These are phyloP conservation scores for Steinernema scapterisci DNA, from an alignment of 2,888 invertebrate species.

Conservation along the genomic window DNA sequence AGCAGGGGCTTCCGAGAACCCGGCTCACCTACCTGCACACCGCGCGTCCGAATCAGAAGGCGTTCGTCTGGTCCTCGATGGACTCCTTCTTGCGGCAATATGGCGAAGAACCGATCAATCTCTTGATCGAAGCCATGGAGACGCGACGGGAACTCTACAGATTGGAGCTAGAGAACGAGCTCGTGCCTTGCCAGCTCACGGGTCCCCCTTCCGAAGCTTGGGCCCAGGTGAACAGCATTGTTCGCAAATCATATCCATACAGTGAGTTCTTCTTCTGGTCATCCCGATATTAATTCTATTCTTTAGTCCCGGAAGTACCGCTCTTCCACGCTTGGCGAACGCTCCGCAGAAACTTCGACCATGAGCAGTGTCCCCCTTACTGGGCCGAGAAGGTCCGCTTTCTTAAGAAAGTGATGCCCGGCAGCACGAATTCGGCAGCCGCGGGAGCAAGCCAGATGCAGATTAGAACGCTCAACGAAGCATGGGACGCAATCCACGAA, in stretches of 20 bases:
- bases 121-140: background rate
- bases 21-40: background rate
- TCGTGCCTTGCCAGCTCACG: background rate
- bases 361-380: background rate
- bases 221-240: background rate
- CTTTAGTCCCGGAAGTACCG: background rate
- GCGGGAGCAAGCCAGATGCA: background rate
- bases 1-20: background rate
- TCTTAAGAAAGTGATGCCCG: background rate
- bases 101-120: background rate
- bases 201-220: background rate
- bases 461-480: background rate
- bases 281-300: background rate
- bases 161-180: conserved; percentile 1
- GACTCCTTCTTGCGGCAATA: background rate
- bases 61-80: conserved; percentile 16
- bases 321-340: conserved; percentile 14
- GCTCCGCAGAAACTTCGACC: conserved; percentile 12
- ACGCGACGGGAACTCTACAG: background rate
- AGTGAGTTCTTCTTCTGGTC: background rate
- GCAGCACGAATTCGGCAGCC: background rate
- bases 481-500: background rate
- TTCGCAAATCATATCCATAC: background rate
- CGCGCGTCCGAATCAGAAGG: background rate
- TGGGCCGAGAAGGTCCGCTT: background rate